Base-by-base conservation (phyloP, 2,113 vertebrate species). In the Rhinogobius similis region DNA sequence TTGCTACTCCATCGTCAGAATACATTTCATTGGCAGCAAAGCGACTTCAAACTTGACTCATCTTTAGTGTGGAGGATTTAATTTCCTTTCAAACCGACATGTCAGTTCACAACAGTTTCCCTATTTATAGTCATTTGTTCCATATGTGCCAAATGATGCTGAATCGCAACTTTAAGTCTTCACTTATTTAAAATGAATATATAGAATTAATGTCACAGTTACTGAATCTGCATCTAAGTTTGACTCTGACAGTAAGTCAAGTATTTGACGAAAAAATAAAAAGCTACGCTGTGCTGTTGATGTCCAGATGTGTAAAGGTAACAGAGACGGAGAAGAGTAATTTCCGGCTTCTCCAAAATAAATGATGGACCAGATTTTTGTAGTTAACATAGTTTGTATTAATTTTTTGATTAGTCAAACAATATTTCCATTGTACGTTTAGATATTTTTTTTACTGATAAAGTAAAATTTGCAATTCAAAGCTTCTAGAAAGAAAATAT, bases 1-100 rank as follows among this genome's bases (percentile, higher is more conserved):
- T n/a, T 61, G 32, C 5, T 32, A 10, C 18, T n/a, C n/a, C 20
- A 2, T 36, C 20, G 16, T 9, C 16, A 18, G 20, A 29, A 58
- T 29, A 18, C 1, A 58, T 26, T 55, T 26, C 9, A 4, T 36
- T 56, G 20, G 58, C 1, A 67, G 52, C 8, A 7, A 11, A 56
- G 14, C 14, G 5, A 11, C 56, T 32, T 32, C 16, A 10, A 38
- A 59, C n/a, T 61, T 6, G 62, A 59, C 11, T 23, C 55, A 29
- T 69, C 52, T 24, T 12, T 1, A n/a, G 4, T 50, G 2, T 24
- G 44, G 21, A 27, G 12, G 1, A 4, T 23, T 36, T 8, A 4
- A 8, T 1, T 67, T 62, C 36, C 43, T 24, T 38, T n/a, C n/a
- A n/a, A n/a, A n/a, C n/a, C n/a, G 81, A 76, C 82, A 82, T 82